Percentiles rank a stretch among this genome's conserved stretches.
Evolutionary conservation across 2,113 vertebrate species (phyloP).

Genomic region (Cariama cristata): DNA sequence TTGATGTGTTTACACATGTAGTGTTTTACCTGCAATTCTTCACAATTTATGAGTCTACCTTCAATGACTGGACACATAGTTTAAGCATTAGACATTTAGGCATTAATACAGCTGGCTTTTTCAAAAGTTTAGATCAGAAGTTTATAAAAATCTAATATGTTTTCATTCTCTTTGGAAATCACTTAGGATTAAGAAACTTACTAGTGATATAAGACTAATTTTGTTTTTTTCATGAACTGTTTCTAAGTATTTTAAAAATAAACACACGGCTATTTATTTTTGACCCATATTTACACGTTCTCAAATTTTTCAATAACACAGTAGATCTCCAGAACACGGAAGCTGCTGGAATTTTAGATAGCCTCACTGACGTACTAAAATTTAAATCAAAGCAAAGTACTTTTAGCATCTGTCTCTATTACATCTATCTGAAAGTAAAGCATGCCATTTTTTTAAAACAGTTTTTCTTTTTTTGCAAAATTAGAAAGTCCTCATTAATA

Average conservation of each 20-base stretch:
- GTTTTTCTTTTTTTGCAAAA: not conserved
- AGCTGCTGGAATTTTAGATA: not conserved
- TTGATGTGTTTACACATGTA: not conserved
- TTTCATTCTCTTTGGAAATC: not conserved
- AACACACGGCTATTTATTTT: not conserved
- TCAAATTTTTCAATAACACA: not conserved
- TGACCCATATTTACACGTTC: not conserved
- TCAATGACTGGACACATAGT: not conserved
- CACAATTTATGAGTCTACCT: not conserved
- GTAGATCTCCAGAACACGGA: not conserved
- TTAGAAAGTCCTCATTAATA: not conserved
- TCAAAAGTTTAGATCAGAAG: not conserved
- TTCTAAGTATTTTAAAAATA: not conserved
- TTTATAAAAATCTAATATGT: not conserved
- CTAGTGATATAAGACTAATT: not conserved
- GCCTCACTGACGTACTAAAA: not conserved
- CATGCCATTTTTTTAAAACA: not conserved
- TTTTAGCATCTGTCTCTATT: not conserved
- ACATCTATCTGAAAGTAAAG: not conserved
- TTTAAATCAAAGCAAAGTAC: not conserved
- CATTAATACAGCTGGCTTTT: not conserved
- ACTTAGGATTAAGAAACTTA: not conserved
- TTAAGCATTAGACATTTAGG: not conserved
- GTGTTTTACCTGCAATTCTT: not conserved
- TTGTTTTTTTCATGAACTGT: not conserved